Percentiles rank a stretch among this genome's conserved stretches.
Evolutionary conservation across 2,797 vertebrate genomes (phyloP).

Genomic region (Eutrigla gurnardus): DNA sequence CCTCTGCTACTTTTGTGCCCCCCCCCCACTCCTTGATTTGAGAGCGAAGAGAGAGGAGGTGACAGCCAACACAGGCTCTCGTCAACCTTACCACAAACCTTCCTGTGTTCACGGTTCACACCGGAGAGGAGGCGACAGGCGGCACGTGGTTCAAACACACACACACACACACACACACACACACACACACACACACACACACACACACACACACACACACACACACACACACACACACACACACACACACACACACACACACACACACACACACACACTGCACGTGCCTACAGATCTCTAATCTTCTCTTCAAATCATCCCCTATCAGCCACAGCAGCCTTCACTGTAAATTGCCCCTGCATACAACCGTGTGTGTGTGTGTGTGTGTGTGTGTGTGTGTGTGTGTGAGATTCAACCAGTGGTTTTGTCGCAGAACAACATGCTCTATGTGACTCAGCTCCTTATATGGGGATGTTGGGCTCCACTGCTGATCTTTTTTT

Average conservation of each 20-base stretch:
- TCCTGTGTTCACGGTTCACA: slow-evolving; percentile 66
- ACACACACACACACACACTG: neutral
- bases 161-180: slow-evolving; percentile 5
- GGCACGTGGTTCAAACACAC: slow-evolving; percentile 45
- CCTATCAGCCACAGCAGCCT: slow-evolving; percentile 71
- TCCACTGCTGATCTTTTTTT: slow-evolving; percentile 23
- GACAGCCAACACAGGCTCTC: slow-evolving; percentile 74
- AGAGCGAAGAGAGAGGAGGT: slow-evolving; percentile 68
- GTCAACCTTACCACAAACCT: slow-evolving; percentile 70
- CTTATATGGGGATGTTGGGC: neutral
- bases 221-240: neutral
- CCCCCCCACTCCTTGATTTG: slow-evolving; percentile 59
- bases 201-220: neutral
- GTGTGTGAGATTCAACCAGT: slow-evolving; percentile 29
- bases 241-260: neutral
- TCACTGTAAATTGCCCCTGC: slow-evolving; percentile 73
- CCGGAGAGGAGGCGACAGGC: slow-evolving; percentile 69
- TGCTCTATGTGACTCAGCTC: slow-evolving; percentile 43
- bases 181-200: neutral
- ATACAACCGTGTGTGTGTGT: slow-evolving; percentile 8
- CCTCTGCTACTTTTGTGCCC: neutral
- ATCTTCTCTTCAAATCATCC: slow-evolving; percentile 65
- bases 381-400: slow-evolving; percentile 2
- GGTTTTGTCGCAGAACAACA: slow-evolving; percentile 51
- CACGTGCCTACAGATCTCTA: slow-evolving; percentile 52